A percentile compares a stretch with the other conserved stretches of the same genome.
Conservation (phyloP, 30 jellyfish, hydroid and myxozoan species). For the Mastigias papua region DNA sequence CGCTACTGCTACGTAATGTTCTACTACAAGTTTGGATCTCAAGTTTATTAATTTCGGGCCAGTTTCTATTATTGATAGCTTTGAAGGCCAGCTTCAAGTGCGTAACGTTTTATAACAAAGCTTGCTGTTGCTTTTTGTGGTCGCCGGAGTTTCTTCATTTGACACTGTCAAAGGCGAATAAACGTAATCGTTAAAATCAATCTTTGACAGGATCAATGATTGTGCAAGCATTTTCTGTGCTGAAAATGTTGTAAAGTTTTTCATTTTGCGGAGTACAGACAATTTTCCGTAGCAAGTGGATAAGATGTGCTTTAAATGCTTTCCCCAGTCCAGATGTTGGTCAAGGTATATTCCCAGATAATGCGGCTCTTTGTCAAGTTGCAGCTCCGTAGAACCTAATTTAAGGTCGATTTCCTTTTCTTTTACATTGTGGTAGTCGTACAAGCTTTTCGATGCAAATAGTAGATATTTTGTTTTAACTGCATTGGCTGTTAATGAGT, state of each 20-base stretch:
- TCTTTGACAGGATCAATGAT: constrained; percentile 22
- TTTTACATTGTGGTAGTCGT: constrained; percentile 1
- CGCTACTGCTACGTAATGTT: constrained; percentile 20
- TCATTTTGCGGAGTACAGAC: constrained; percentile 27
- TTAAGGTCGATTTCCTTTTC: background rate
- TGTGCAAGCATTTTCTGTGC: constrained; percentile 26
- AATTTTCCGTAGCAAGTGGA: constrained; percentile 27
- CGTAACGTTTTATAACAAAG: too few relatives aligned
- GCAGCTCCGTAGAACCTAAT: constrained; percentile 11
- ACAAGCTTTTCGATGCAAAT: constrained; percentile 23
- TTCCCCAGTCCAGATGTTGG: constrained; percentile 21
- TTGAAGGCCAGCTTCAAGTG: constrained; percentile 34
- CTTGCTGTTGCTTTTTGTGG: constrained; percentile 30
- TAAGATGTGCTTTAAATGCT: constrained; percentile 10
- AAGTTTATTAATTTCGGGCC: constrained; percentile 49
- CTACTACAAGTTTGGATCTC: constrained; percentile 32
- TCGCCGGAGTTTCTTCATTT: constrained; percentile 21
- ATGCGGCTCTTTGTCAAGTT: background rate
- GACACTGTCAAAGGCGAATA: constrained; percentile 41
- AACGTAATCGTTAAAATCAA: constrained; percentile 17
- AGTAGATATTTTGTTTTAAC: background rate
- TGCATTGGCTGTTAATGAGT: too few relatives aligned
- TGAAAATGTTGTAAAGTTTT: constrained; percentile 11
- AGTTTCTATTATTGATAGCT: constrained; percentile 23
- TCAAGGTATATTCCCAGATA: constrained; percentile 10